Percentiles rank a stretch among this genome's conserved stretches.
Conservation (phyloP, 2,888 invertebrate genomes). For the Tinea trinotella region DNA sequence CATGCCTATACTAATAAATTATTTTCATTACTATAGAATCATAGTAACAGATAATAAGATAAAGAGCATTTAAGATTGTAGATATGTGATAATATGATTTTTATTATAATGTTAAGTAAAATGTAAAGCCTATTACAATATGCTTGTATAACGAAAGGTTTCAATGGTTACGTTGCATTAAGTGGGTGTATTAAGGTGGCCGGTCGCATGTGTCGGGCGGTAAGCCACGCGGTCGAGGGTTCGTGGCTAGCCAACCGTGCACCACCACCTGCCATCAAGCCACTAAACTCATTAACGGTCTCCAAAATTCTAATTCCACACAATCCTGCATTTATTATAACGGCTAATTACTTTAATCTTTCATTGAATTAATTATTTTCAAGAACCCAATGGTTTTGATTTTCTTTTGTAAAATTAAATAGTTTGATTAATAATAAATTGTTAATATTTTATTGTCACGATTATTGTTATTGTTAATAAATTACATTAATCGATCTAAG, state of each 20-base stretch:
- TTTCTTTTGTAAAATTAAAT: not conserved
- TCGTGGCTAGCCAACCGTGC: slow-evolving; percentile 46
- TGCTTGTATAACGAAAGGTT: not conserved
- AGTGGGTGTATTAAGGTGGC: slow-evolving; percentile 22
- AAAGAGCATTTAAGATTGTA: too few relatives aligned
- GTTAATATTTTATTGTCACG: too few relatives aligned
- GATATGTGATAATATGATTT: too few relatives aligned
- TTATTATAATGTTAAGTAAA: too few relatives aligned
- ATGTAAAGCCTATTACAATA: too few relatives aligned
- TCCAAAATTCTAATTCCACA: slow-evolving; percentile 41
- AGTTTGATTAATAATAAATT: too few relatives aligned
- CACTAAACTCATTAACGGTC: slow-evolving; percentile 48
- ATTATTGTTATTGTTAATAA: too few relatives aligned
- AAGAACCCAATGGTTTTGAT: not conserved
- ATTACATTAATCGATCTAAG: too few relatives aligned
- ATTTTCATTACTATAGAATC: too few relatives aligned
- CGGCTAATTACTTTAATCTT: slow-evolving; percentile 28
- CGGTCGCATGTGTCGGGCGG: slow-evolving; percentile 25
- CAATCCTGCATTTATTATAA: slow-evolving; percentile 47
- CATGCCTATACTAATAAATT: too few relatives aligned
- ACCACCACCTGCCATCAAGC: slow-evolving; percentile 57
- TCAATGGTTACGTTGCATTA: slow-evolving; percentile 4
- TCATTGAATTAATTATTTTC: slow-evolving; percentile 6
- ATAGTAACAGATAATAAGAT: too few relatives aligned
- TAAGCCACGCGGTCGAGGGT: slow-evolving; percentile 37